Base-by-base conservation (phyloP, 2,797 vertebrate genomes). In the Macropodus opercularis region DNA sequence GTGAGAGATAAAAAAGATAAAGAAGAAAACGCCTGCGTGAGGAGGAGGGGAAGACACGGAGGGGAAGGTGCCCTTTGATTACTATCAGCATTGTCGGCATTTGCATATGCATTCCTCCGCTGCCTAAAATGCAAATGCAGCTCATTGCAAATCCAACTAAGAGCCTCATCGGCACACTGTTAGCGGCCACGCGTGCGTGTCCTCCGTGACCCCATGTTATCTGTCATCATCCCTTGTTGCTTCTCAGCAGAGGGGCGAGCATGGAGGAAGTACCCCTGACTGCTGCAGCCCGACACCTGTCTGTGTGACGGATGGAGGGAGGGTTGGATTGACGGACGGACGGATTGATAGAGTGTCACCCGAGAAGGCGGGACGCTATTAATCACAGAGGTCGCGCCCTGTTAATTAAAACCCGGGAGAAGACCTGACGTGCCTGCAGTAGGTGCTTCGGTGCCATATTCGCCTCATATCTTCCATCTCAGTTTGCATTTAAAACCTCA, bases 31-130 rank as follows among this genome's bases (percentile, higher is more conserved):
- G 70, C 34, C 10, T n/a, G 73, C 75, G 35, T 2, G 74, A 36
- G 12, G 55, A 59, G 62, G 60, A 75, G 71, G 59, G 23, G 63
- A 57, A 70, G 57, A 67, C 72, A 73, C 22, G 44, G 56, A 71
- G 71, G 74, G 57, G 85, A 87, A 34, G 75, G 87, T 90, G 93
- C 89, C 93, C 93, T 93, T 92, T 94, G 91, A 92, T 92, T 88
- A 87, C 91, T 90, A 85, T 92, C 92, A 87, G 91, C 77, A 70
- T 63, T 89, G 90, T 93, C 87, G 51, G 84, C 85, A 95, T 97
- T 97, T 96, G 87, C 95, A 96, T 96, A 92, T 89, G 83, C 79
- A 79, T 92, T 89, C 94, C 92, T 94, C 90, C 90, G 87, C 81
- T 78, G 67, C 80, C 90, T 85, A 90, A 93, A 89, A 95, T 96